Percentiles rank a stretch among this genome's conserved stretches.
Evolutionary conservation across 2,797 vertebrate genomes (phyloP).

Genomic region (Morelia viridis): DNA sequence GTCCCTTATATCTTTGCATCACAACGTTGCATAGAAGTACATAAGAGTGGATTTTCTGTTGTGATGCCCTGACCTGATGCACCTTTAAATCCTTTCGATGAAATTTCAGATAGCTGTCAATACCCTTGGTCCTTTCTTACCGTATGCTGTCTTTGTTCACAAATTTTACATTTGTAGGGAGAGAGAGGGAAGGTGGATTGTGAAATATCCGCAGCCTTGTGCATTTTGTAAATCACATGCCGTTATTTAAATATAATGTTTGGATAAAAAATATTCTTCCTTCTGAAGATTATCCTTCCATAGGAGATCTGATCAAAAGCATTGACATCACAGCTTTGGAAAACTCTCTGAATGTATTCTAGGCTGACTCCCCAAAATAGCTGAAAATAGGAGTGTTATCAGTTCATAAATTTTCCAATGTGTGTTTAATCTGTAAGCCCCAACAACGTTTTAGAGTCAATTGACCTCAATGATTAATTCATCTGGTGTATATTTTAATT

Average conservation of each 20-base stretch:
- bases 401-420: constrained; percentile 25
- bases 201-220: background rate
- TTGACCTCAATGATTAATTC: constrained; percentile 65
- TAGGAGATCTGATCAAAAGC: constrained; percentile 14
- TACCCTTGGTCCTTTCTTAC: background rate
- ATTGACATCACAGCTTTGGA: constrained; percentile 28
- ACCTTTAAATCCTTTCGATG: no score
- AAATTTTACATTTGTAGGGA: background rate
- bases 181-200: background rate
- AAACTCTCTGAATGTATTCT: constrained; percentile 24
- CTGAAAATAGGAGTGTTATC: constrained; percentile 58
- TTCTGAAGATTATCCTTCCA: constrained; percentile 39
- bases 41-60: no score
- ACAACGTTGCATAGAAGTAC: no score
- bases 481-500: constrained; percentile 64
- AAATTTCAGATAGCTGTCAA: background rate
- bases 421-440: constrained; percentile 26
- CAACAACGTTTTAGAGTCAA: constrained; percentile 42
- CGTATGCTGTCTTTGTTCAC: background rate
- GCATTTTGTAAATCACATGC: background rate
- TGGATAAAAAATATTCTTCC: constrained; percentile 23
- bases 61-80: no score
- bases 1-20: no score
- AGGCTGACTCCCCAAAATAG: constrained; percentile 47
- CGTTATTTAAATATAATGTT: background rate